phyloP scores from a whole-genome alignment of 2,113 vertebrate genomes.

The Phalacrocorax carbo region DNA sequence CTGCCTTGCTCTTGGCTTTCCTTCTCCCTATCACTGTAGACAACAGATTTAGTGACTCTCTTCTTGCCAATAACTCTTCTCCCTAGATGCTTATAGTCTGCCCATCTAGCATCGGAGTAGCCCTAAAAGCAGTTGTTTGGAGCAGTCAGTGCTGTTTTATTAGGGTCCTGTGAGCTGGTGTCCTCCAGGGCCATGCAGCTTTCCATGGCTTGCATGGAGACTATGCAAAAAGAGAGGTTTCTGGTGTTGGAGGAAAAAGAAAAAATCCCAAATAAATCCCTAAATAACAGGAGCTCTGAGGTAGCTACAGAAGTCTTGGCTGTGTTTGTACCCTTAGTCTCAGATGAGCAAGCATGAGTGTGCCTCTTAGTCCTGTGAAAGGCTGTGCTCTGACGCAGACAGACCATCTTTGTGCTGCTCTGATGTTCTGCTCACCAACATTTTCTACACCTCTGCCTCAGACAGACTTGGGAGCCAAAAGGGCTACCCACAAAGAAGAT shows the following conservation, averaged over 20 bases:
- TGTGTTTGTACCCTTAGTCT: not conserved
- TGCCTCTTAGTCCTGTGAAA: not conserved
- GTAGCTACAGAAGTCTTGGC: not conserved
- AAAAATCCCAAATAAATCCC: not conserved
- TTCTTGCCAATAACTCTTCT: not conserved
- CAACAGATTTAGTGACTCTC: not conserved
- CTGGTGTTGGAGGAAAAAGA: not conserved
- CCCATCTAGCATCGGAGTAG: not conserved
- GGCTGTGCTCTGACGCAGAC: not conserved
- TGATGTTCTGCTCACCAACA: not conserved
- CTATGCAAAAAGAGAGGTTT: not conserved
- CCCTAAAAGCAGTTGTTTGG: not conserved
- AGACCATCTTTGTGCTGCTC: not conserved
- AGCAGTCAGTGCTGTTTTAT: not conserved
- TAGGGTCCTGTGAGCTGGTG: not conserved
- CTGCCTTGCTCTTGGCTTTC: not conserved
- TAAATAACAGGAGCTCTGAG: not conserved
- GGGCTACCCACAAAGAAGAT: not conserved
- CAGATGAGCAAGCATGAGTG: not conserved
- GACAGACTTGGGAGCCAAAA: slow-evolving; percentile 22
- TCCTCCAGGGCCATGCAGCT: not conserved
- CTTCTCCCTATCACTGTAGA: not conserved
- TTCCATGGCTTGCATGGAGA: not conserved
- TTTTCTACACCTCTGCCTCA: slow-evolving; percentile 17
- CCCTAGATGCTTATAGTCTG: not conserved